These are phyloP conservation scores for Philhelius pedissequus DNA, from an alignment of 2,888 invertebrate species.

Conservation along the genomic window DNA sequence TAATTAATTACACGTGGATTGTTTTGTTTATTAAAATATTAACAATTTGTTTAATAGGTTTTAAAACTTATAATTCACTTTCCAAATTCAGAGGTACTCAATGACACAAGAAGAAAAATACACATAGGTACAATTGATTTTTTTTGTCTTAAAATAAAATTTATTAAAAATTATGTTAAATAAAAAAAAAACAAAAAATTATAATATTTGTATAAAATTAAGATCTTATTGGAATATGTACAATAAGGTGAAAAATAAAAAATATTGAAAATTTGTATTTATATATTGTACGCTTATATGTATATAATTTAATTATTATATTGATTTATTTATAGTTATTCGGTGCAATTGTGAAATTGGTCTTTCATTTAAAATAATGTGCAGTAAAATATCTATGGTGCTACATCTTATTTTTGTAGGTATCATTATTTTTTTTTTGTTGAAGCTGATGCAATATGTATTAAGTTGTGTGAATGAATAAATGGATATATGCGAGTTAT, in stretches of 20 bases:
- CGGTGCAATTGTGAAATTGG: conserved; percentile 68
- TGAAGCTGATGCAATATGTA: conserved; percentile 10
- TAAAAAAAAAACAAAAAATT: not conserved
- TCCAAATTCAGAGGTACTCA: conserved; percentile 52
- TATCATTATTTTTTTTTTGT: not conserved
- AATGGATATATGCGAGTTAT: conserved; percentile 22
- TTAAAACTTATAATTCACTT: conserved; percentile 47
- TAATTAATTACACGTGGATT: conserved; percentile 42
- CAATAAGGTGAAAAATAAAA: conserved; percentile 20
- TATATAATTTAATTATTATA: not conserved
- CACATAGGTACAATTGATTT: not conserved
- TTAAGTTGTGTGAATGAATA: conserved; percentile 15
- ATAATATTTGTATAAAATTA: not conserved
- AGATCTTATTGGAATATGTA: conserved; percentile 20
- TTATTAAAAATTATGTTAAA: not conserved
- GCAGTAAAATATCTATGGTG: conserved; percentile 52
- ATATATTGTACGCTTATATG: conserved; percentile 11
- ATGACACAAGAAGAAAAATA: conserved; percentile 44
- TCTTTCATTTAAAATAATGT: conserved; percentile 65
- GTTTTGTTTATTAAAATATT: conserved; percentile 46
- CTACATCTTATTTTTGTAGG: conserved; percentile 25
- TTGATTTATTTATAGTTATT: conserved; percentile 10
- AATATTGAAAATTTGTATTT: not conserved
- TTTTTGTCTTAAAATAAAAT: not conserved
- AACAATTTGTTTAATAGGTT: conserved; percentile 30